Percentiles rank a stretch among this genome's conserved stretches.
These are phyloP conservation scores for Danio rerio DNA, from an alignment of 2,113 vertebrate genomes.

Conservation along the genomic window DNA sequence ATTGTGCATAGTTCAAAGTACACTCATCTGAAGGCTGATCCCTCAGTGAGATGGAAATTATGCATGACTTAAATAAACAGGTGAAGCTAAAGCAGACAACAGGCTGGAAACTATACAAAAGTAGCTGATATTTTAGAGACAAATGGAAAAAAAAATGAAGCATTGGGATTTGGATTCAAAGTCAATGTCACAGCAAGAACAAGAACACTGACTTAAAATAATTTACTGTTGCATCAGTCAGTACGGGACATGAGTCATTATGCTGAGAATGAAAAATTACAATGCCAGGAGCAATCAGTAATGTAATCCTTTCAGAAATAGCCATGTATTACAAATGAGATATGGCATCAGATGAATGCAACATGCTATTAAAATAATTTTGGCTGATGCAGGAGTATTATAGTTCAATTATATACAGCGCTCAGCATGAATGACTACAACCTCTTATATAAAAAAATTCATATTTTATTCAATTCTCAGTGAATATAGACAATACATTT, in stretches of 20 bases:
- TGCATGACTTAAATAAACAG: background rate
- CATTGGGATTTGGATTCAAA: background rate
- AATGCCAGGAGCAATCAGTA: background rate
- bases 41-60: background rate
- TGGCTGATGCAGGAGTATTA: background rate
- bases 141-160: background rate
- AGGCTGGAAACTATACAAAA: background rate
- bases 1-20: no score
- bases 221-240: background rate
- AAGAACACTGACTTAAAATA: background rate
- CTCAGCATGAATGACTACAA: no score
- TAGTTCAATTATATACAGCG: no score
- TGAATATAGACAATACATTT: no score
- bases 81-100: background rate
- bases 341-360: background rate
- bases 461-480: no score
- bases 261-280: background rate
- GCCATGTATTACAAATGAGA: background rate
- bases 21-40: no score
- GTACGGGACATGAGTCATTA: constrained; percentile 16
- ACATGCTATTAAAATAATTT: background rate
- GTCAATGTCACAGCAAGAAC: background rate
- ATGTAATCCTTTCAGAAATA: background rate
- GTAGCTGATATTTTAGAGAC: background rate
- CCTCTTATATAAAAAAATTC: no score